Conservation (phyloP, 2,888 invertebrate genomes). For the Phengaris alcon region DNA sequence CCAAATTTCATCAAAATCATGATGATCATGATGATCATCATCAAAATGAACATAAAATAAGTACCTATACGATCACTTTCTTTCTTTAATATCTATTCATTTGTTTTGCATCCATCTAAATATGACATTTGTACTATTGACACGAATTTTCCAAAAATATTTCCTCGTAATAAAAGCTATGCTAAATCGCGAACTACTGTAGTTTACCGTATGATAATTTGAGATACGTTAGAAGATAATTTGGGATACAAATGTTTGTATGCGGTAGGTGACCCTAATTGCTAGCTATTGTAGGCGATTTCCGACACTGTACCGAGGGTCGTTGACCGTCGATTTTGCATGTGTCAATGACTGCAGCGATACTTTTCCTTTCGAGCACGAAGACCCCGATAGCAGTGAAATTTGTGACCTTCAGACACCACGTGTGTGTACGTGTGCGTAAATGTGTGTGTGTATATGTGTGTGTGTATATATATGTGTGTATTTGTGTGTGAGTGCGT, state of each 20-base stretch:
- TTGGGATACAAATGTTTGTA: conserved; percentile 43
- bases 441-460: neutral
- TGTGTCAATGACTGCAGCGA: conserved; percentile 76
- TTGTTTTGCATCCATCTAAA: no score
- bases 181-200: no score
- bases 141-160: no score
- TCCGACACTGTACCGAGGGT: conserved; percentile 75
- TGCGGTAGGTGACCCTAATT: conserved; percentile 49
- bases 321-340: conserved; percentile 75
- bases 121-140: no score
- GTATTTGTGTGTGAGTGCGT: neutral
- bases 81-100: no score
- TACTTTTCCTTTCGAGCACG: conserved; percentile 70
- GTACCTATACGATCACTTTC: no score
- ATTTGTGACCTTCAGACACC: conserved; percentile 43
- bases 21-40: no score
- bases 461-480: no score
- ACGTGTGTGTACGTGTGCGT: neutral
- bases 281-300: conserved; percentile 67
- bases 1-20: no score
- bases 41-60: no score
- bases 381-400: conserved; percentile 42
- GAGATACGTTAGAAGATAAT: conserved; percentile 14
- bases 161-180: no score
- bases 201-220: neutral